Conservation (phyloP, 2,797 vertebrate species). For the Falco concolor region DNA sequence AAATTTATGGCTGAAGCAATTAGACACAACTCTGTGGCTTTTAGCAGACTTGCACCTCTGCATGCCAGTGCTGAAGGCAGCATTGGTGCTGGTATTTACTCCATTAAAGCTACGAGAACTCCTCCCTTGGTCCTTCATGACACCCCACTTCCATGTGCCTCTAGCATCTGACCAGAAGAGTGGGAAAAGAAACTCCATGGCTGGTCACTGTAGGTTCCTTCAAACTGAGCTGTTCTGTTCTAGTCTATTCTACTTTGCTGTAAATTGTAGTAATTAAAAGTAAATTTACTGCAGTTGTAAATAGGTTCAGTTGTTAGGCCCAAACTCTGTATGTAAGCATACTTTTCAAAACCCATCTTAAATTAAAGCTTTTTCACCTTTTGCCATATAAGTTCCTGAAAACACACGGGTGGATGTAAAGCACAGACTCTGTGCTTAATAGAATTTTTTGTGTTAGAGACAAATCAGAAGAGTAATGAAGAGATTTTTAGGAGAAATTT, state of each 20-base stretch:
- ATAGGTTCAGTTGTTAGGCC: not conserved
- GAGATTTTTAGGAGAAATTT: not conserved
- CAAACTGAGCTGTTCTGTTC: fast-evolving
- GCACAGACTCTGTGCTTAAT: not conserved
- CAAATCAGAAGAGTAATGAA: not conserved
- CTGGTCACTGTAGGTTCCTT: not conserved
- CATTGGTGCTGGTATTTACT: not conserved
- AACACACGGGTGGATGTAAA: not conserved
- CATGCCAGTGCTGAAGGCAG: not conserved
- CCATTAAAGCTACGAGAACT: not conserved
- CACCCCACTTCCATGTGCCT: not conserved
- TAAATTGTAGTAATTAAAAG: not conserved
- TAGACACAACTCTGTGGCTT: not conserved
- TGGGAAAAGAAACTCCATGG: not conserved
- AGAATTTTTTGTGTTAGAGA: not conserved
- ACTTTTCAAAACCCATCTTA: not conserved
- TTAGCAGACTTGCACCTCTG: not conserved
- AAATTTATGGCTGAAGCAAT: not conserved
- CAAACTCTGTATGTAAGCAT: fast-evolving
- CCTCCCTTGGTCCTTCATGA: not conserved
- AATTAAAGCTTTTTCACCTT: not conserved
- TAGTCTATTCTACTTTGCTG: not conserved
- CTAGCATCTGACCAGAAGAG: not conserved
- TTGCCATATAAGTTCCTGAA: not conserved
- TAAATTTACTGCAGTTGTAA: not conserved